Conservation (phyloP, 1,140 invertebrate genomes). For the Gryon sp. region DNA sequence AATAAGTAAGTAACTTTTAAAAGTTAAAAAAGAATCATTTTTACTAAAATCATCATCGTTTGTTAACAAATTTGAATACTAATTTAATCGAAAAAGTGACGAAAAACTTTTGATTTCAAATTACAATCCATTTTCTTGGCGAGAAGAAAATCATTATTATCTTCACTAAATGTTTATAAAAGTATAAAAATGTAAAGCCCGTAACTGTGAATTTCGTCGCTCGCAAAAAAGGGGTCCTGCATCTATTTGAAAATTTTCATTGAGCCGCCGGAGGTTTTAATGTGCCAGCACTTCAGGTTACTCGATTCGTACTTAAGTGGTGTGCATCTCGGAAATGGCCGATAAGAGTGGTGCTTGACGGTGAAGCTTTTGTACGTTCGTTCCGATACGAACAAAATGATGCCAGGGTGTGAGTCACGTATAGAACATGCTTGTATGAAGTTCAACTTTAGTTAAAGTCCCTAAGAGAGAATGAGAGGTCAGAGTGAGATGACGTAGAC, state of each 20-base stretch:
- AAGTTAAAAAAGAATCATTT: no score
- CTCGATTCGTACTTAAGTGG: constrained; percentile 65
- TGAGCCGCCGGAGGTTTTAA: constrained; percentile 57
- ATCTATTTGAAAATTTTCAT: constrained; percentile 60
- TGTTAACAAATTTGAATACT: no score
- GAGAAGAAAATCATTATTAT: neutral
- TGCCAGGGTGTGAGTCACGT: constrained; percentile 58
- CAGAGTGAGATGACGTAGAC: constrained; percentile 22
- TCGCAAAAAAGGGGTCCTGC: constrained; percentile 46
- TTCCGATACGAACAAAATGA: constrained; percentile 63
- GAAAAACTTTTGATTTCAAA: no score
- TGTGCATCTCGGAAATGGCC: constrained; percentile 68
- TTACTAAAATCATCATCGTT: no score
- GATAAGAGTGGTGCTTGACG: constrained; percentile 68
- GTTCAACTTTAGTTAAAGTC: constrained; percentile 51
- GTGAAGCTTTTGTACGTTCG: constrained; percentile 67
- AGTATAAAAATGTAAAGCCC: constrained; percentile 11
- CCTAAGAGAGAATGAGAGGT: constrained; percentile 50
- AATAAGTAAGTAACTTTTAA: no score
- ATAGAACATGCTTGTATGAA: constrained; percentile 54
- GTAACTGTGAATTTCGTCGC: constrained; percentile 39
- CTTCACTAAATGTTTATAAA: constrained; percentile 15
- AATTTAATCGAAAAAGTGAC: no score
- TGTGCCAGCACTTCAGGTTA: constrained; percentile 62
- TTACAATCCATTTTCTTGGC: no score